phyloP scores from a whole-genome alignment of 1,140 invertebrate genomes.

The Zaprionus gabonicus region DNA sequence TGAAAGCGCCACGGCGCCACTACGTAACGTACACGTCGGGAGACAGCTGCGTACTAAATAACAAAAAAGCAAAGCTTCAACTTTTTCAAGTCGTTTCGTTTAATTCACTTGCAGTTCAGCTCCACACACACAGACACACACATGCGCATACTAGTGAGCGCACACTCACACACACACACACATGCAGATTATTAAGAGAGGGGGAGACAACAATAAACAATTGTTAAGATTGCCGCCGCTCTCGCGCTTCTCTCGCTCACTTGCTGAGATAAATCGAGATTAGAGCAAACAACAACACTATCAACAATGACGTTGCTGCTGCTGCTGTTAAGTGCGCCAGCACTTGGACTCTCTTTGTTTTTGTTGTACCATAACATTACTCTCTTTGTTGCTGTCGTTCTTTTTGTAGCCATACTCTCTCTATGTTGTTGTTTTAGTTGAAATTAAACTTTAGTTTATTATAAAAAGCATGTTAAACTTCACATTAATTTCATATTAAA shows the following conservation, averaged over 20 bases:
- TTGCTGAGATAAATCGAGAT: slow-evolving; percentile 49
- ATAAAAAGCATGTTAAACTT: slow-evolving; percentile 19
- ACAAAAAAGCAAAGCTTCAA: slow-evolving; percentile 76
- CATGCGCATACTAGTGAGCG: slow-evolving; percentile 6
- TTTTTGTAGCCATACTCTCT: not conserved
- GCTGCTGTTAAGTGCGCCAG: slow-evolving; percentile 36
- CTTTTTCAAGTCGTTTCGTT: slow-evolving; percentile 80
- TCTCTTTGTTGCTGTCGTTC: not conserved
- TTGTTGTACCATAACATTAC: not conserved
- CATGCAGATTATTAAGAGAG: slow-evolving; percentile 18
- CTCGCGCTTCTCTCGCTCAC: not conserved
- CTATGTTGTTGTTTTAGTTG: not conserved
- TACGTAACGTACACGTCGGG: slow-evolving; percentile 71
- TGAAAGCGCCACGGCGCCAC: slow-evolving; percentile 69
- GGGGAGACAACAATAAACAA: slow-evolving; percentile 66
- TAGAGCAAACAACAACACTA: slow-evolving; percentile 40
- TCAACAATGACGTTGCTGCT: slow-evolving; percentile 2
- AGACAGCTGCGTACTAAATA: slow-evolving; percentile 75
- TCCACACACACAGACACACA: slow-evolving; percentile 20
- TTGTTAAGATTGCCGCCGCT: slow-evolving; percentile 62
- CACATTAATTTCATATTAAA: slow-evolving; percentile 25
- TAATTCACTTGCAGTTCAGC: slow-evolving; percentile 71
- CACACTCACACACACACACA: slow-evolving; percentile 39
- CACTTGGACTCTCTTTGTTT: slow-evolving; percentile 11
- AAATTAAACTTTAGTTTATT: slow-evolving; percentile 22